Base-by-base conservation (phyloP, 2,888 invertebrate genomes). In the Pyrgus malvae region DNA sequence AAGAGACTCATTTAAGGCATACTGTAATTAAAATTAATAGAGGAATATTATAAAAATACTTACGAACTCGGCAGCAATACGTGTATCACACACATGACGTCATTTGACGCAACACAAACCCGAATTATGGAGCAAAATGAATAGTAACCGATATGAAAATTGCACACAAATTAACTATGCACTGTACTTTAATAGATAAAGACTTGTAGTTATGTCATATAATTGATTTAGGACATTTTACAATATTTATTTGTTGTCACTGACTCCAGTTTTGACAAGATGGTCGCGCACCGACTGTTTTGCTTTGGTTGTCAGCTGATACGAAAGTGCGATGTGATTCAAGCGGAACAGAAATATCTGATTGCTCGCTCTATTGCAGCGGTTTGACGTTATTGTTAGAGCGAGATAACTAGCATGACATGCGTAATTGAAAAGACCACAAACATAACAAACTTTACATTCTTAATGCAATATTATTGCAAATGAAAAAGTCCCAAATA, bases 271-370 rank as follows among this genome's bases (percentile, higher is more conserved):
- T 90, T 90, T 91, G 91, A 91, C 91, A 91, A 91, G 90, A 91
- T 90, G 91, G 90, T 91, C 85, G 91, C 90, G 87, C 85, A 90
- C 91, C 90, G 89, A 90, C 90, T 91, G 91, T 91, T 91, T 90
- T 91, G 91, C 90, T 91, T 91, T 91, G 91, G 81, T 88, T 90
- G 91, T 91, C 91, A 91, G 91, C 91, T 91, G 91, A 91, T 91
- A 91, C 85, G 83, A 84, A 80, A 77, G 66, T 72, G 80, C 78
- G 83, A 78, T 83, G 68, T 72, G 71, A 65, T 83, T 75, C 68
- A 76, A 78, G 74, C 76, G 74, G 65, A 78, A 69, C 59, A 58
- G 60, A 61, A 54, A 60, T 46, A 63, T 63, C 25, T 29, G 54
- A 50, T 62, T 0, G 76, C 77, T 80, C 80, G 51, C 63, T 85